Conservation (phyloP, 2,797 vertebrate species). For the Falco cherrug region DNA sequence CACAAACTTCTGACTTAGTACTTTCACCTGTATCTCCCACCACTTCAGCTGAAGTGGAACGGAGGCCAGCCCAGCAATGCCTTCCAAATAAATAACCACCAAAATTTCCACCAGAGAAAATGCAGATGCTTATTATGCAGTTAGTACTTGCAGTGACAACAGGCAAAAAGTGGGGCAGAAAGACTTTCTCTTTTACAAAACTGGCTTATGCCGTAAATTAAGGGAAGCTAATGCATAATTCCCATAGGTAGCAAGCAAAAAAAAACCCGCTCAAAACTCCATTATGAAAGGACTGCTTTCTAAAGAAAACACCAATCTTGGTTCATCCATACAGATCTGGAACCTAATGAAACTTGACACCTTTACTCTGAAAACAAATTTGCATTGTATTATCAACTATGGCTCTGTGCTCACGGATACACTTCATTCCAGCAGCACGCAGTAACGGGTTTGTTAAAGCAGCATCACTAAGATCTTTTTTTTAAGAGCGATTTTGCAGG, state of each 20-base stretch:
- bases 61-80: neutral
- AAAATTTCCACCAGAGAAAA: neutral
- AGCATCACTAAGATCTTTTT: neutral
- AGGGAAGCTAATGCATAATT: constrained; percentile 47
- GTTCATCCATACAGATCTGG: constrained; percentile 58
- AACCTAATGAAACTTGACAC: constrained; percentile 72
- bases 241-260: neutral
- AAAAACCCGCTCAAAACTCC: constrained; percentile 56
- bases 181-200: neutral
- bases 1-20: constrained; percentile 16
- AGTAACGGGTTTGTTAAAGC: neutral
- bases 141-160: neutral
- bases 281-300: constrained; percentile 62
- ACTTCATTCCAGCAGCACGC: constrained; percentile 13
- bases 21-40: neutral
- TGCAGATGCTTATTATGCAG: neutral
- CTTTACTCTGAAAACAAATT: constrained; percentile 56
- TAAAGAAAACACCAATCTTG: constrained; percentile 53
- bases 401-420: constrained; percentile 22
- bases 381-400: constrained; percentile 32
- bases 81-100: constrained; percentile 7
- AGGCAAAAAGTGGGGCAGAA: neutral
- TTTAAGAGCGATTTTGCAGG: neutral
- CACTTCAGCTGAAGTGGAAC: neutral
- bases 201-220: neutral